Evolutionary conservation across 64 coral and sea anemone genomes (phyloP).

Genomic region (Astreopora myriophthalma): DNA sequence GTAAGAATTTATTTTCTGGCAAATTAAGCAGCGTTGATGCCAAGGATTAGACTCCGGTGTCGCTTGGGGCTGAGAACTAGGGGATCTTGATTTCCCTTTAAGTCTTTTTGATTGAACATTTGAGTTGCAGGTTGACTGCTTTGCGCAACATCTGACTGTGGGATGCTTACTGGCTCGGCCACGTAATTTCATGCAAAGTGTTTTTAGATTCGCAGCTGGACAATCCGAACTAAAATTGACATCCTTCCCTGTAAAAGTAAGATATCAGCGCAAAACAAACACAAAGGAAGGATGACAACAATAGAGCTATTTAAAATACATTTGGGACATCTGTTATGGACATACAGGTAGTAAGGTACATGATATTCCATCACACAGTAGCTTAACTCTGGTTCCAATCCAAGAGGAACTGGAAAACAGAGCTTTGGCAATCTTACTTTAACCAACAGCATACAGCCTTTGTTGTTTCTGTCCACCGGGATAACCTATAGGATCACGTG

Average conservation of each 20-base stretch:
- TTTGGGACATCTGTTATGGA: too few species aligned
- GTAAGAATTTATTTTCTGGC: slow-evolving; percentile 20
- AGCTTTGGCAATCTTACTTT: too few species aligned
- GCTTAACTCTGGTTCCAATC: too few species aligned
- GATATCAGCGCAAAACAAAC: background rate
- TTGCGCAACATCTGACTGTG: slow-evolving; percentile 37
- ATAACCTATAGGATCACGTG: too few species aligned
- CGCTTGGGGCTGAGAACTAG: background rate
- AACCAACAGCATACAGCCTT: too few species aligned
- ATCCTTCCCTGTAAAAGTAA: slow-evolving; percentile 80
- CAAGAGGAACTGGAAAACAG: too few species aligned
- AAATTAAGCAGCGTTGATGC: slow-evolving; percentile 18
- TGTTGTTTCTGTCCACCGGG: too few species aligned
- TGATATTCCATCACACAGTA: too few species aligned
- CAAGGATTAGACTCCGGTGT: background rate
- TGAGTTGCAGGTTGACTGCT: background rate
- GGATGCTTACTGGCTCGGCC: slow-evolving; percentile 23
- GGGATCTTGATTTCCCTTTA: slow-evolving; percentile 1
- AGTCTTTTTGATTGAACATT: background rate
- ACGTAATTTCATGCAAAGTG: slow-evolving; percentile 83
- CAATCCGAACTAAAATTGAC: slow-evolving; percentile 69
- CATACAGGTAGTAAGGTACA: too few species aligned
- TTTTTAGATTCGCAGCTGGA: slow-evolving; percentile 75
- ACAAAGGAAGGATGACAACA: background rate
- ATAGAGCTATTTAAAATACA: too few species aligned